phyloP scores from a whole-genome alignment of 2,113 vertebrate genomes.

The Crotalus helleri region DNA sequence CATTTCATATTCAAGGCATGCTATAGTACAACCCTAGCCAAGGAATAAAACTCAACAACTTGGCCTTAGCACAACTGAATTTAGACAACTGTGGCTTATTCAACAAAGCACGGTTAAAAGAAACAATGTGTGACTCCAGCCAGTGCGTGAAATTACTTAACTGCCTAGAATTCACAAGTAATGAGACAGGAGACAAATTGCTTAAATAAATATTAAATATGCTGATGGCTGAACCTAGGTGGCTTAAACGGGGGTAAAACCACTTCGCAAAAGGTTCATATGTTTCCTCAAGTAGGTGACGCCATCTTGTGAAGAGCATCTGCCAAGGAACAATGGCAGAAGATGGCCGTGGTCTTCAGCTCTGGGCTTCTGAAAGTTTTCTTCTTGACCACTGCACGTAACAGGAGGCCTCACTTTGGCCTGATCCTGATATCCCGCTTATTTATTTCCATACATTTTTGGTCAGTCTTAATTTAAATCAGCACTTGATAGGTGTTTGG shows the following conservation, averaged over 20 bases:
- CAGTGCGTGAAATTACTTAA: background rate
- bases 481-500: background rate
- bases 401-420: background rate
- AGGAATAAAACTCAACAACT: background rate
- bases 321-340: background rate
- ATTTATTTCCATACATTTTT: background rate
- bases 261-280: background rate
- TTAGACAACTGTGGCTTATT: background rate
- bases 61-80: background rate
- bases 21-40: conserved; percentile 21
- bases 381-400: background rate
- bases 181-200: background rate
- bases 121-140: background rate
- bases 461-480: background rate
- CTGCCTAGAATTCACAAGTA: background rate
- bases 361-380: background rate
- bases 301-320: background rate
- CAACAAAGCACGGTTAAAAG: background rate
- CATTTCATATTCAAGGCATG: conserved; percentile 22
- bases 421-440: background rate
- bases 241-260: background rate
- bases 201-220: background rate
- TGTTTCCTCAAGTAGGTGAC: background rate
- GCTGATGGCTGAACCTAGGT: background rate
- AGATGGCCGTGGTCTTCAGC: no score